A percentile compares a stretch with the other conserved stretches of the same genome.
phyloP scores from a whole-genome alignment of 2,888 invertebrate genomes.

The Stenurella melanura region DNA sequence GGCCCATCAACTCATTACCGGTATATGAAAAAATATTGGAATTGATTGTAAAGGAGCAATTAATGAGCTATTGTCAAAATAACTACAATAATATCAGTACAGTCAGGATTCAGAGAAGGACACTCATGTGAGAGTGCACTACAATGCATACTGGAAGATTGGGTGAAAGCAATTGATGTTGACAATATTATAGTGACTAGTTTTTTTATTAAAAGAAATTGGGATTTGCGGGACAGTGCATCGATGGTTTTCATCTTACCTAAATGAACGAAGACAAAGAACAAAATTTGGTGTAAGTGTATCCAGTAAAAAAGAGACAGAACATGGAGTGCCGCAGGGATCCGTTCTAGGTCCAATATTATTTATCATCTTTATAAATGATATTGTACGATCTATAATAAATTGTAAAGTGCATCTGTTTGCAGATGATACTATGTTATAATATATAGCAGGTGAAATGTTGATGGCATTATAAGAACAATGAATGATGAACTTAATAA shows the following conservation, averaged over 20 bases:
- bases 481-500: not conserved
- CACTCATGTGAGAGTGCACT: constrained; percentile 11
- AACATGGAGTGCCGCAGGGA: constrained; percentile 4
- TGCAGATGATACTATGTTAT: constrained; percentile 5
- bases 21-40: not conserved
- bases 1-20: not conserved
- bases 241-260: not conserved
- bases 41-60: not conserved
- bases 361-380: constrained; percentile 1
- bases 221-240: not conserved
- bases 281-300: constrained; percentile 16
- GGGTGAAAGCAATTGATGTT: not conserved
- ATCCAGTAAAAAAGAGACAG: not conserved
- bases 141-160: constrained; percentile 2
- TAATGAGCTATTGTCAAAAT: not conserved
- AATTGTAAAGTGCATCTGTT: not conserved
- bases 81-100: not conserved
- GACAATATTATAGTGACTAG: not conserved
- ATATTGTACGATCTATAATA: too few relatives aligned
- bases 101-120: constrained; percentile 5
- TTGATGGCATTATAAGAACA: not conserved
- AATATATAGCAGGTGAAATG: constrained; percentile 2
- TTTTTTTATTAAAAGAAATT: not conserved
- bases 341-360: not conserved
- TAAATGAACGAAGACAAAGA: not conserved